phyloP scores from a whole-genome alignment of 2,888 invertebrate species.

The Byasa hedistus region DNA sequence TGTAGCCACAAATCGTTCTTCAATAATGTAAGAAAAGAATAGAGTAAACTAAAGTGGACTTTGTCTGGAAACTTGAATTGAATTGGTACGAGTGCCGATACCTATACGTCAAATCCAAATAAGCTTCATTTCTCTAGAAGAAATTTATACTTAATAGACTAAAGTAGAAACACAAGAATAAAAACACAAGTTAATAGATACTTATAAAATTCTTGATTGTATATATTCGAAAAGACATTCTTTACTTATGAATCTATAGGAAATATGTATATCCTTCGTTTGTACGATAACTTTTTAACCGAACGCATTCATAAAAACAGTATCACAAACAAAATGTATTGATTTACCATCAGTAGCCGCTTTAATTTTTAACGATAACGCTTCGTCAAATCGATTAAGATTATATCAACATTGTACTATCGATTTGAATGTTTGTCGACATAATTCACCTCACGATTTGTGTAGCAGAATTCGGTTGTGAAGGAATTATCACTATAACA shows the following conservation, averaged over 20 bases:
- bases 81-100: constrained; percentile 10
- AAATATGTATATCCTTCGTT: background rate
- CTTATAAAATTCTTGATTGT: too few species aligned
- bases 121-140: background rate
- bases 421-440: constrained; percentile 30
- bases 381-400: constrained; percentile 58
- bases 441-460: constrained; percentile 24
- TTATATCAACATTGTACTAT: constrained; percentile 57
- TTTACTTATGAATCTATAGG: background rate
- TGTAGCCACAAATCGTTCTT: constrained; percentile 5
- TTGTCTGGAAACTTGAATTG: constrained; percentile 28
- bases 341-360: constrained; percentile 68
- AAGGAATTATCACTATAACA: constrained; percentile 30
- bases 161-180: too few species aligned
- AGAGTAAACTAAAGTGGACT: constrained; percentile 17
- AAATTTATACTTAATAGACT: too few species aligned
- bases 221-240: background rate
- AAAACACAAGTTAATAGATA: too few species aligned
- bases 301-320: background rate
- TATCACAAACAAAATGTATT: constrained; percentile 43
- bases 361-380: constrained; percentile 69
- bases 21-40: constrained; percentile 14
- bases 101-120: too few species aligned
- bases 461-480: constrained; percentile 37
- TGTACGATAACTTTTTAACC: background rate